Evolutionary conservation across 2,888 invertebrate genomes (phyloP).

Genomic region (Alsophila aescularia): DNA sequence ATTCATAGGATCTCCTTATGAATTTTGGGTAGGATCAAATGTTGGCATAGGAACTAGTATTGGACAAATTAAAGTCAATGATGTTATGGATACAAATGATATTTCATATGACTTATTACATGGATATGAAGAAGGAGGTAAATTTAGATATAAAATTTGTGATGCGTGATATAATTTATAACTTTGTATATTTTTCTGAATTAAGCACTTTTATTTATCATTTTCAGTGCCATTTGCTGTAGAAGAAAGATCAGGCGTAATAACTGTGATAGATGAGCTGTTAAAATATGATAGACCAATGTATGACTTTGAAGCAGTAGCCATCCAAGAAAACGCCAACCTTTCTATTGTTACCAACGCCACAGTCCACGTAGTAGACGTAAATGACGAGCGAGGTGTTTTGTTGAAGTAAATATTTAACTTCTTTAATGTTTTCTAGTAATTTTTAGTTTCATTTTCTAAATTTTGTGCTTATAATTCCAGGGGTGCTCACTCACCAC

Average conservation of each 20-base stretch:
- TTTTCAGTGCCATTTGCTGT: slow-evolving; percentile 95
- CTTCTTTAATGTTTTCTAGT: not conserved
- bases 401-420: slow-evolving; percentile 81
- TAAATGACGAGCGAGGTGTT: slow-evolving; percentile 88
- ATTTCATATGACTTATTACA: slow-evolving; percentile 92
- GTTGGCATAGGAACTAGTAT: slow-evolving; percentile 93
- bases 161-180: no score
- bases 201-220: not conserved
- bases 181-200: not conserved
- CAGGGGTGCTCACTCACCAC: slow-evolving; percentile 88
- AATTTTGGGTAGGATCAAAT: slow-evolving; percentile 95
- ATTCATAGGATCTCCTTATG: slow-evolving; percentile 93
- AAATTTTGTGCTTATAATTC: slow-evolving; percentile 18
- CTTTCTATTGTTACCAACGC: slow-evolving; percentile 91
- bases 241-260: slow-evolving; percentile 94
- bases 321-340: slow-evolving; percentile 85
- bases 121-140: slow-evolving; percentile 93
- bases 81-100: slow-evolving; percentile 87
- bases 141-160: slow-evolving; percentile 23
- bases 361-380: slow-evolving; percentile 92
- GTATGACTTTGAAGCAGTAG: slow-evolving; percentile 93
- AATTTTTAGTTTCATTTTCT: slow-evolving; percentile 1
- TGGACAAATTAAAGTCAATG: slow-evolving; percentile 92
- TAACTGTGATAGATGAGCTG: slow-evolving; percentile 92
- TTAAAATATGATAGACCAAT: slow-evolving; percentile 87